These are phyloP conservation scores for Agriopis marginaria DNA, from an alignment of 2,888 invertebrate species.

Conservation along the genomic window DNA sequence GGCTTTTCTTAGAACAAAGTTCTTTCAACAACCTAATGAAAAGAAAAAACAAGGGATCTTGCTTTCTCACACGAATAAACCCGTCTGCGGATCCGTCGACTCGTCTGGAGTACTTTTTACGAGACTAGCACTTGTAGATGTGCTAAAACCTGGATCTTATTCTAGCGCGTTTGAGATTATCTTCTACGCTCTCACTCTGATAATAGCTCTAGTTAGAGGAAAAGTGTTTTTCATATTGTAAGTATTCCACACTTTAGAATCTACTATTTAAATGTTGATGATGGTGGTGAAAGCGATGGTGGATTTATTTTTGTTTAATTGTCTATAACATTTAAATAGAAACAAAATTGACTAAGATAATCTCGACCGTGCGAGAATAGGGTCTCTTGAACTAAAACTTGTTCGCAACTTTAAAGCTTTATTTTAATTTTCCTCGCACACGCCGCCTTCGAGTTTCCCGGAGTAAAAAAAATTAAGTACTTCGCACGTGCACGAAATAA, in stretches of 20 bases:
- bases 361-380: background rate
- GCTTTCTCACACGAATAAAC: conserved; percentile 63
- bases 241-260: no score
- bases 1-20: conserved; percentile 35
- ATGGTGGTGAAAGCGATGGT: no score
- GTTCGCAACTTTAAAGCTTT: conserved; percentile 78
- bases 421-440: conserved; percentile 81
- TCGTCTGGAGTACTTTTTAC: conserved; percentile 74
- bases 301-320: no score
- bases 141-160: conserved; percentile 37
- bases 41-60: conserved; percentile 61
- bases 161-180: background rate
- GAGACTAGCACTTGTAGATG: conserved; percentile 67
- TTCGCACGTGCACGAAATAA: conserved; percentile 73
- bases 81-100: conserved; percentile 72
- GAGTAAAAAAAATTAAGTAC: conserved; percentile 66
- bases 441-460: conserved; percentile 57
- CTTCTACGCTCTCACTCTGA: background rate
- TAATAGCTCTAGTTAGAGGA: no score
- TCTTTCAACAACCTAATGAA: conserved; percentile 56
- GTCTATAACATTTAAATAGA: background rate
- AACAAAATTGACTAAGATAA: background rate
- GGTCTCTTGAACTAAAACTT: conserved; percentile 59
- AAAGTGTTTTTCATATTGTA: no score
- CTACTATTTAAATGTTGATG: no score